Evolutionary conservation across 2,797 vertebrate species (phyloP).

Genomic region (Hemibagrus guttatus): DNA sequence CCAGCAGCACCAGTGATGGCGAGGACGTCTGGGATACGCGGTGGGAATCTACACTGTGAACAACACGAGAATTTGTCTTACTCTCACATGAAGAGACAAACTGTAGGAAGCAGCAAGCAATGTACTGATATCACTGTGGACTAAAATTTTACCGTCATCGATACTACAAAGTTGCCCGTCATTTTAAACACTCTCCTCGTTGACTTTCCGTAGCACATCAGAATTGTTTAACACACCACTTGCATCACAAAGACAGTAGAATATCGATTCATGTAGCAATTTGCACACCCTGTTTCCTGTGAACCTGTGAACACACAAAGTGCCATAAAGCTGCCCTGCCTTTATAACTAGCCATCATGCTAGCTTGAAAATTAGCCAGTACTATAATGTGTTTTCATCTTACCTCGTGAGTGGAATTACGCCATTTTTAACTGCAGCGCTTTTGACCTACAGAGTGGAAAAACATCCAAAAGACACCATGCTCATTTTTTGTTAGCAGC

Average conservation of each 20-base stretch:
- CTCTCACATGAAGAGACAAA: neutral
- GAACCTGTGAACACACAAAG: neutral
- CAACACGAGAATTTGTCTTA: neutral
- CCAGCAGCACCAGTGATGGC: slow-evolving; percentile 83
- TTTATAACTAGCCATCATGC: slow-evolving; percentile 9
- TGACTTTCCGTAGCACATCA: neutral
- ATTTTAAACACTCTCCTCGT: neutral
- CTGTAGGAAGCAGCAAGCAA: neutral
- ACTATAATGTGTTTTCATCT: neutral
- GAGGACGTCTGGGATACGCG: slow-evolving; percentile 81
- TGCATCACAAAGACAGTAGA: neutral
- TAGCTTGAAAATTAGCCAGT: neutral
- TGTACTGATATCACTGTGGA: neutral
- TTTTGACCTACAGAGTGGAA: neutral
- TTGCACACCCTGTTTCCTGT: neutral
- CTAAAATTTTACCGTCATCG: neutral
- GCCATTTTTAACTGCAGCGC: neutral
- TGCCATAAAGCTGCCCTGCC: slow-evolving; percentile 12
- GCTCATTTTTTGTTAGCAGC: neutral
- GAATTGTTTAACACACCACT: neutral
- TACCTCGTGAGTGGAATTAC: neutral
- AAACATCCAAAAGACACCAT: neutral
- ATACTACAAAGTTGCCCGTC: neutral
- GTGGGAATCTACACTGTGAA: slow-evolving; percentile 80
- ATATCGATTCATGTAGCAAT: neutral